A percentile compares a stretch with the other conserved stretches of the same genome.
These are phyloP conservation scores for Pomatostomus ruficeps DNA, from an alignment of 2,113 vertebrate species.

Conservation along the genomic window DNA sequence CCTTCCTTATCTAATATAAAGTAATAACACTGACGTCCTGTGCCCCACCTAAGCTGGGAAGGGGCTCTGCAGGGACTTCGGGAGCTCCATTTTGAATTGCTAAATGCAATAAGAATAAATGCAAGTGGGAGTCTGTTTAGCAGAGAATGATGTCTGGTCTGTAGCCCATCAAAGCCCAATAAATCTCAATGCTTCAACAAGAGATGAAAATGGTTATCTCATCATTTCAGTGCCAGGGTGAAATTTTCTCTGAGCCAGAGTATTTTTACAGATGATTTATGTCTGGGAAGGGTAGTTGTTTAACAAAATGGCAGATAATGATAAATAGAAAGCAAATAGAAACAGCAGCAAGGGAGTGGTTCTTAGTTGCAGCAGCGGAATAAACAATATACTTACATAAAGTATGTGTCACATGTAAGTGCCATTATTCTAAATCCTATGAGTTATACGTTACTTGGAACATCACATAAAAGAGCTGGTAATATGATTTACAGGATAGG, in stretches of 20 bases:
- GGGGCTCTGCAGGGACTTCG: constrained; percentile 64
- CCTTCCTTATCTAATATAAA: constrained; percentile 93
- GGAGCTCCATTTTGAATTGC: constrained; percentile 72
- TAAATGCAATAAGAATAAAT: constrained; percentile 93
- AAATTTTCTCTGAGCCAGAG: constrained; percentile 76
- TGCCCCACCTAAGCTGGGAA: constrained; percentile 73
- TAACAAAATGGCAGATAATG: constrained; percentile 79
- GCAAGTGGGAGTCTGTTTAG: constrained; percentile 88
- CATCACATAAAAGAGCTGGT: constrained; percentile 30
- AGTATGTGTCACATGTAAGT: constrained; percentile 67
- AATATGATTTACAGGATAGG: constrained; percentile 50
- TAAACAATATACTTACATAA: constrained; percentile 72
- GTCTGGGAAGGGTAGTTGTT: constrained; percentile 76
- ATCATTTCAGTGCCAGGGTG: constrained; percentile 81
- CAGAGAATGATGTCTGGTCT: constrained; percentile 87
- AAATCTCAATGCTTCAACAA: constrained; percentile 91
- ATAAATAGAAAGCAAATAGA: constrained; percentile 76
- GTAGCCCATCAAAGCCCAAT: constrained; percentile 90
- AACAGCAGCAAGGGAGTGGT: constrained; percentile 73
- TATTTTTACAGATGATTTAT: constrained; percentile 82
- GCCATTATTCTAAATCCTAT: constrained; percentile 53
- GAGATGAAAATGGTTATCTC: constrained; percentile 91
- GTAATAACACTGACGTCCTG: constrained; percentile 81
- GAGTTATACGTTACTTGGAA: constrained; percentile 44
- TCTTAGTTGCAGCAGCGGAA: constrained; percentile 63